Evolutionary conservation across 2,797 vertebrate species (phyloP), one percentile per base, ranked within the genome.

Genomic region (Chelidonichthys spinosus): DNA sequence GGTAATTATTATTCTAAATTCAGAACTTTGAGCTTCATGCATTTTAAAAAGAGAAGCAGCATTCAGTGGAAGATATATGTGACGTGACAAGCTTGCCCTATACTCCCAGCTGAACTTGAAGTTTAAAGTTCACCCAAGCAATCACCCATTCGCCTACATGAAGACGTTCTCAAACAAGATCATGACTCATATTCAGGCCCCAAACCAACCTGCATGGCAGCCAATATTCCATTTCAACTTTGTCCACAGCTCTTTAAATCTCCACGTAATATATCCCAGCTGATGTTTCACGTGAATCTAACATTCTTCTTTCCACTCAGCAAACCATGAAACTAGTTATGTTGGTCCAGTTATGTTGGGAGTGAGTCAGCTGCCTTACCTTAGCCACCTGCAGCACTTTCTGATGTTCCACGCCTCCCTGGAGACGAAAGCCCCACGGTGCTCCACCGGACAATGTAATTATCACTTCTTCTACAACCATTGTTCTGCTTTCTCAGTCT

Each of bases 361-460:
- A 25, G 25, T 25, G 55, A 63, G 39, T 49, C 39, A 40, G 62
- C 56, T 0, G 15, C 85, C 96, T 94, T 97, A 99, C 98, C 98
- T 99, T 99, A 49, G 97, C 97, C 80, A 99, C 97, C 90, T 97
- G 97, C 62, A 99, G 96, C 39, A 97, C 97, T 91, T 94, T 97
- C 93, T 95, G 96, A 88, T 98, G 97, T 79, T 99, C 97, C 76
- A 95, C 92, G 8, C 98, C 98, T 87, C 98, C 98, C 76, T 99
- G 97, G 60, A 99, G 97, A 86, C 98, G 96, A 92, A 99, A 99
- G 69, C 98, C 98, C 98, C 98, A 99, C 13, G 98, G 98, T 2
- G 97, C 96, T 85, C 97, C 98, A 89, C 97, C 98, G 35, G 97
- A 96, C 76, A 99, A 92, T 66, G 95, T 96, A 84, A 99, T 95